Percentiles rank a stretch among this genome's conserved stretches.
These are phyloP conservation scores for Melitaea cinxia DNA, from an alignment of 1,140 invertebrate genomes.

Conservation along the genomic window DNA sequence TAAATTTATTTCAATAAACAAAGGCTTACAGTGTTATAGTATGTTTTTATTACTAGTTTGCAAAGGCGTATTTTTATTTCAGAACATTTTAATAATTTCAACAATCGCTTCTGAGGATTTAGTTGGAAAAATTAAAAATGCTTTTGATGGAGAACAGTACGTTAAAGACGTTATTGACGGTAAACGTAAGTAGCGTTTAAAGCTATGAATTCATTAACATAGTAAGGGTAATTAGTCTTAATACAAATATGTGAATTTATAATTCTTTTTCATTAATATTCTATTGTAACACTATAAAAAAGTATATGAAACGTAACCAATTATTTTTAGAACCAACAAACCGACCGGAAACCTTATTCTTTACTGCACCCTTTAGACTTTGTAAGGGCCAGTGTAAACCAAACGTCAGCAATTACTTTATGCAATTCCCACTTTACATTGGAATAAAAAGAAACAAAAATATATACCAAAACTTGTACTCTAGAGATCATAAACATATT, in stretches of 20 bases:
- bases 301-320: background rate
- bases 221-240: no score
- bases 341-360: conserved; percentile 47
- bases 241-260: no score
- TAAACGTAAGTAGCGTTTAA: conserved; percentile 47
- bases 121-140: conserved; percentile 27
- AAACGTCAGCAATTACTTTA: conserved; percentile 36
- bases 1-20: no score
- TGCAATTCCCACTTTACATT: conserved; percentile 56
- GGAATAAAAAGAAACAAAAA: conserved; percentile 40
- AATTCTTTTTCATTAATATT: no score
- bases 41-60: conserved; percentile 5
- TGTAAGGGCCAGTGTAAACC: conserved; percentile 51
- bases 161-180: conserved; percentile 47
- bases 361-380: conserved; percentile 63
- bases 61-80: background rate
- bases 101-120: background rate
- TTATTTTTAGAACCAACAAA: conserved; percentile 48
- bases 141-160: conserved; percentile 46
- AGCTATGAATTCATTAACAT: background rate
- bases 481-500: conserved; percentile 37
- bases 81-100: background rate
- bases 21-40: background rate
- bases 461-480: conserved; percentile 26
- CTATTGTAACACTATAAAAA: no score